phyloP scores from a whole-genome alignment of 2,888 invertebrate species.

The Oxystoma pomonae region DNA sequence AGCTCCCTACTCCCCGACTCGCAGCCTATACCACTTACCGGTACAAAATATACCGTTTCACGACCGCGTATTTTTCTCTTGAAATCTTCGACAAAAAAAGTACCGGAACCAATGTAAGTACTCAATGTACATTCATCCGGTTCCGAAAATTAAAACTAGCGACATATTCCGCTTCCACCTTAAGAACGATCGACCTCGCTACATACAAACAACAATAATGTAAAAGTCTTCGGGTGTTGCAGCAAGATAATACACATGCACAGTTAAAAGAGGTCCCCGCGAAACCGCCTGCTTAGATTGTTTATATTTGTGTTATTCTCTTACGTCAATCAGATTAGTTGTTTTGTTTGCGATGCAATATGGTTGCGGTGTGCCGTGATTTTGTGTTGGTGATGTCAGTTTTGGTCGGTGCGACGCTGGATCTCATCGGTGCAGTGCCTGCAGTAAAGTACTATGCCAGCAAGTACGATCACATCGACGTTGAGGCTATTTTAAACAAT shows the following conservation, averaged over 20 bases:
- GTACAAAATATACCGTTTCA: too few species aligned
- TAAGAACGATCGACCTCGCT: neutral
- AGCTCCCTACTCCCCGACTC: too few species aligned
- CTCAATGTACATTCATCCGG: neutral
- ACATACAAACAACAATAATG: neutral
- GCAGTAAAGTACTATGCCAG: slow-evolving; percentile 43
- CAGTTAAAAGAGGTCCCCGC: neutral
- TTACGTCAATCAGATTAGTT: neutral
- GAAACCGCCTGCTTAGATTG: neutral
- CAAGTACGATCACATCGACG: slow-evolving; percentile 66
- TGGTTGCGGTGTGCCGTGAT: neutral
- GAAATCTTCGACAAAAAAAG: too few species aligned
- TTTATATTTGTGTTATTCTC: neutral
- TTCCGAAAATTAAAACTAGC: neutral
- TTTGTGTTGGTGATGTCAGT: slow-evolving; percentile 14
- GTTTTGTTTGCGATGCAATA: neutral
- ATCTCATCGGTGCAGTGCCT: slow-evolving; percentile 4
- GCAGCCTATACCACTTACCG: too few species aligned
- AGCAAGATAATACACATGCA: neutral
- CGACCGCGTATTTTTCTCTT: too few species aligned
- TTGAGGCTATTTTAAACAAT: slow-evolving; percentile 64
- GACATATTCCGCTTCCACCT: neutral
- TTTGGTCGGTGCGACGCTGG: slow-evolving; percentile 11
- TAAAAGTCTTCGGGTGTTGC: neutral
- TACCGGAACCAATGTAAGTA: neutral